phyloP scores from a whole-genome alignment of 2,113 vertebrate genomes.

The Syrmaticus mikado region DNA sequence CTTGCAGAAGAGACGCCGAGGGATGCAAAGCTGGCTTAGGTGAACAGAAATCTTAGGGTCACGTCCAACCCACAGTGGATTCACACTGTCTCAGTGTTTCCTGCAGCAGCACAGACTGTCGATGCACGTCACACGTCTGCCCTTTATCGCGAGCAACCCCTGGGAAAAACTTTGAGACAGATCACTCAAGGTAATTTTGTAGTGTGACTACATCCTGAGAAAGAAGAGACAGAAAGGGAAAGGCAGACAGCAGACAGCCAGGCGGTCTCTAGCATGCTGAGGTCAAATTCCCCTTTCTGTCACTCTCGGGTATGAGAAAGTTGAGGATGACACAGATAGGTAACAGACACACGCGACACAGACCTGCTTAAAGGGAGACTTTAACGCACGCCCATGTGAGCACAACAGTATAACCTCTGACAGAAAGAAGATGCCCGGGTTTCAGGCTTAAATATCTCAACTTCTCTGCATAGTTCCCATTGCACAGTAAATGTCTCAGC shows the following conservation, averaged over 20 bases:
- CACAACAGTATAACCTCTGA: background rate
- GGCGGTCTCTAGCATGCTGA: conserved; percentile 28
- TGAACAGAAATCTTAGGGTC: background rate
- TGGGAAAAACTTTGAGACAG: conserved; percentile 31
- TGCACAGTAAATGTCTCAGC: conserved; percentile 47
- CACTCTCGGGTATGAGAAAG: background rate
- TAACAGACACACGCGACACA: background rate
- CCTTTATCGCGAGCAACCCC: conserved; percentile 5
- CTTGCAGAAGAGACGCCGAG: background rate
- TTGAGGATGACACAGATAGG: background rate
- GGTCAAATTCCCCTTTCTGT: conserved; percentile 60
- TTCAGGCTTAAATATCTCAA: conserved; percentile 39
- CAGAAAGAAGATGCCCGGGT: background rate
- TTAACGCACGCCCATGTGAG: background rate
- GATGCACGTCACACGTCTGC: background rate
- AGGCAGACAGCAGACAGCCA: conserved; percentile 67
- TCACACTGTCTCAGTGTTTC: background rate
- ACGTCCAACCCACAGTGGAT: rapidly evolving
- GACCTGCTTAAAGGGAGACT: conserved; percentile 17
- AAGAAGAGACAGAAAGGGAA: conserved; percentile 66
- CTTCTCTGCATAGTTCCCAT: conserved; percentile 40
- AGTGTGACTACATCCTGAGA: conserved; percentile 57
- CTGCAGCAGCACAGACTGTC: background rate
- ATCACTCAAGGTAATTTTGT: conserved; percentile 68
- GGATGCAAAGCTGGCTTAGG: background rate